Evolutionary conservation across 1,140 invertebrate species (phyloP).

Genomic region (Drosophila kepulauana): DNA sequence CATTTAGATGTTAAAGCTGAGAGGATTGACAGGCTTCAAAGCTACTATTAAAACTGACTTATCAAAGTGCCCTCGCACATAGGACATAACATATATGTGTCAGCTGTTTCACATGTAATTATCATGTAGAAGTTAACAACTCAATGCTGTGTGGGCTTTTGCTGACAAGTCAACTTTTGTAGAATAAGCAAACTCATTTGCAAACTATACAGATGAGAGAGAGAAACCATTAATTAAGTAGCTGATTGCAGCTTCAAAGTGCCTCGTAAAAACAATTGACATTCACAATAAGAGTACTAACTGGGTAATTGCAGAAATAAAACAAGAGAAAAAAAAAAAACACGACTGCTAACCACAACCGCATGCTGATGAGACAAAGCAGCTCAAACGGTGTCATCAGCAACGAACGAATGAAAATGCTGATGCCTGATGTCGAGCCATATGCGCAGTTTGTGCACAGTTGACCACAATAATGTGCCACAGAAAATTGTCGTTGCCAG

Average conservation of each 20-base stretch:
- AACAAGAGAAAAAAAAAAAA: no score
- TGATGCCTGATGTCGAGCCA: neutral
- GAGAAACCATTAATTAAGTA: slow-evolving; percentile 38
- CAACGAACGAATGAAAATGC: no score
- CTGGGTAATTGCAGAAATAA: slow-evolving; percentile 57
- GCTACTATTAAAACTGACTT: neutral
- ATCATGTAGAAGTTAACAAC: slow-evolving; percentile 55
- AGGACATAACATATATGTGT: slow-evolving; percentile 1
- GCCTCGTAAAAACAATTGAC: slow-evolving; percentile 45
- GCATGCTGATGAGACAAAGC: slow-evolving; percentile 42
- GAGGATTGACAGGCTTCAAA: neutral
- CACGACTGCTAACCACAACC: slow-evolving; percentile 15
- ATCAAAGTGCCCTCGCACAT: slow-evolving; percentile 2
- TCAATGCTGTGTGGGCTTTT: slow-evolving; percentile 39
- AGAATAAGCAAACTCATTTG: slow-evolving; percentile 63
- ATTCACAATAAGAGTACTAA: slow-evolving; percentile 46
- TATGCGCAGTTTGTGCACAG: slow-evolving; percentile 49
- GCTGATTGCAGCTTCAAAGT: slow-evolving; percentile 37
- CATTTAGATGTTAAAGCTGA: neutral
- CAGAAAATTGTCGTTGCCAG: slow-evolving; percentile 53
- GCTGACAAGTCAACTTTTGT: slow-evolving; percentile 7
- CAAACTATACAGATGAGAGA: slow-evolving; percentile 29
- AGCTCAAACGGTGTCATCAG: slow-evolving; percentile 46
- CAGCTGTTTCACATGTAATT: slow-evolving; percentile 16
- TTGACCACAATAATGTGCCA: slow-evolving; percentile 72